Evolutionary conservation across 2,888 invertebrate species (phyloP), one percentile per base, ranked within the genome.

Genomic region (Chironomus tentans): DNA sequence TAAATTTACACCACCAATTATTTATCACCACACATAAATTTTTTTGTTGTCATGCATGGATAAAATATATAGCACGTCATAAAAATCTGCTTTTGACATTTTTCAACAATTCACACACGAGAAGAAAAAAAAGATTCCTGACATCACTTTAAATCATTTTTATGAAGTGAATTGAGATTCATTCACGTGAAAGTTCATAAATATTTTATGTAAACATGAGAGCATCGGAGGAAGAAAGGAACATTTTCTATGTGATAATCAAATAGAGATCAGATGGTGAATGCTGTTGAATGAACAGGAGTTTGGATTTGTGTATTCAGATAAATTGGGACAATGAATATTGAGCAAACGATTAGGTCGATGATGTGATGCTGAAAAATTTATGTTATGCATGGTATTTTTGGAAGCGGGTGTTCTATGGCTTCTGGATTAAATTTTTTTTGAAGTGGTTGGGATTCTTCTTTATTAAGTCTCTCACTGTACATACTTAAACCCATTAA

Each of bases 181-280:
- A 50, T 13, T 72, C 61, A 72, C n/a, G 62, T 50, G 62, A 72
- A 21, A 62, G 22, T 62, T 72, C 72, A 72, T 72, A 72, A 72
- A 72, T 72, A 72, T 62, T 72, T 72, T 62, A 61, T 22, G 72
- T 38, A 72, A 72, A 72, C 38, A 72, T 15, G 48, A 13, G 48
- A 12, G 22, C 46, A 38, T 38, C 10, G 38, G 38, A 1, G 38
- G 2, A 38, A 38, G 7, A 38, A 38, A 38, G 38, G 38, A 38
- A 38, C n/a, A 56, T 13, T 1, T 71, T 50, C 18, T 24, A 72
- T 72, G 72, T 72, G 72, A 72, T 72, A 62, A 38, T 62, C 72
- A 72, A 72, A 72, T 18, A 71, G 21, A 62, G 21, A 24, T 28
- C 72, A 72, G 46, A 28, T 18, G 62, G 15, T 72, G 61, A 72